phyloP scores from a whole-genome alignment of 2,797 vertebrate species.

The Acanthis flammea region DNA sequence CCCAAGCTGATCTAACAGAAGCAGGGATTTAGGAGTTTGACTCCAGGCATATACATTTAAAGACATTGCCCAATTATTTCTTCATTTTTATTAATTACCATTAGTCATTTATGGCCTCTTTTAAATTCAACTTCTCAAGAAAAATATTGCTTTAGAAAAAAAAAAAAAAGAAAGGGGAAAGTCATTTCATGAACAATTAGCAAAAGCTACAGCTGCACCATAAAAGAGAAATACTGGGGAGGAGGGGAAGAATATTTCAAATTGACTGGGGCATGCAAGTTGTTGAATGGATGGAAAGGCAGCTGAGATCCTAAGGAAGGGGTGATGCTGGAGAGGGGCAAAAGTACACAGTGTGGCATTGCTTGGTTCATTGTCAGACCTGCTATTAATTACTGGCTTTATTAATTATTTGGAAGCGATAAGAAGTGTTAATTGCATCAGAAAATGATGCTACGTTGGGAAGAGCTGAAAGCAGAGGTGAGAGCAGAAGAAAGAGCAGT shows the following conservation, averaged over 20 bases:
- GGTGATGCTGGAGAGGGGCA: neutral
- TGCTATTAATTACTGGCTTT: neutral
- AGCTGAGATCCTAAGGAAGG: neutral
- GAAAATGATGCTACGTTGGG: neutral
- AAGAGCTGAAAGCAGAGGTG: neutral
- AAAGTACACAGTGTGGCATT: neutral
- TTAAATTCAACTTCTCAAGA: neutral
- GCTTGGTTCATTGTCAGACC: neutral
- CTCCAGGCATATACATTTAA: neutral
- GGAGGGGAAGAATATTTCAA: neutral
- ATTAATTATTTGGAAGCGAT: neutral
- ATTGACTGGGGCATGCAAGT: rapidly evolving
- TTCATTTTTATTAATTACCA: slow-evolving; percentile 42
- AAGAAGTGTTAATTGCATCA: neutral
- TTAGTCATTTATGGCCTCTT: slow-evolving; percentile 13
- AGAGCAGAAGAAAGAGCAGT: neutral
- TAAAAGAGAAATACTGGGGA: neutral
- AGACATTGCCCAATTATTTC: slow-evolving; percentile 15
- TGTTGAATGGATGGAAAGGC: neutral
- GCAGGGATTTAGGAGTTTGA: neutral
- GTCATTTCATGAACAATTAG: slow-evolving; percentile 9
- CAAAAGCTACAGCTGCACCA: neutral
- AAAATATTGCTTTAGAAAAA: neutral
- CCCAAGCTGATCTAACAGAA: neutral
- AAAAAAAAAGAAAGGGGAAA: neutral